phyloP scores from a whole-genome alignment of 2,113 vertebrate species.

The Rhinopomastus cyanomelas region DNA sequence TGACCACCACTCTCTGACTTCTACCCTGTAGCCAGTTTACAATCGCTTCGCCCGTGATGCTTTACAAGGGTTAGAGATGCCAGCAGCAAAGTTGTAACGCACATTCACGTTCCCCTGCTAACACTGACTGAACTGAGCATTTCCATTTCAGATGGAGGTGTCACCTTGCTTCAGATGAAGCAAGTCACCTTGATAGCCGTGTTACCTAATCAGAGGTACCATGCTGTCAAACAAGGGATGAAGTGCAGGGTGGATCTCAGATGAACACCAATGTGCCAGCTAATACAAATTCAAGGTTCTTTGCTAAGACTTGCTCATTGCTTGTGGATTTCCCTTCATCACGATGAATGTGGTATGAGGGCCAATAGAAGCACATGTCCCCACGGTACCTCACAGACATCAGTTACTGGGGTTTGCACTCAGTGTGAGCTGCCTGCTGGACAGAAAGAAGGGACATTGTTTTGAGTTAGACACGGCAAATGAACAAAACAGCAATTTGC shows the following conservation, averaged over 20 bases:
- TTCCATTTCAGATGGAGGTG: neutral
- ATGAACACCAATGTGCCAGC: neutral
- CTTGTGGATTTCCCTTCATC: neutral
- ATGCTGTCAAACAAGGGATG: neutral
- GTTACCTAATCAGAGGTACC: neutral
- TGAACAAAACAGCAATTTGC: neutral
- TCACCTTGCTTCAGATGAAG: too few species aligned
- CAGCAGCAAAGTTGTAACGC: neutral
- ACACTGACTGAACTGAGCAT: neutral
- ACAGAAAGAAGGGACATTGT: neutral
- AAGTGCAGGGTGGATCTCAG: neutral
- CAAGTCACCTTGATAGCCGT: neutral
- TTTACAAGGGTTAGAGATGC: neutral
- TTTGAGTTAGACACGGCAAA: neutral
- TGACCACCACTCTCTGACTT: too few species aligned
- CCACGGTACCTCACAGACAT: neutral
- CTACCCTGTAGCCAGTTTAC: too few species aligned
- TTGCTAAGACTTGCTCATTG: neutral
- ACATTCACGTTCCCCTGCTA: neutral
- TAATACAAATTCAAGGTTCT: neutral
- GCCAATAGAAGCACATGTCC: neutral
- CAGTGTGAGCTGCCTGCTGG: neutral
- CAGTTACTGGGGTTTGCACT: neutral
- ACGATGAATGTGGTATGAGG: neutral
- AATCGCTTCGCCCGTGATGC: neutral